These are phyloP conservation scores for Phyllotis vaccarum DNA, from an alignment of 2,797 vertebrate genomes.

Conservation along the genomic window DNA sequence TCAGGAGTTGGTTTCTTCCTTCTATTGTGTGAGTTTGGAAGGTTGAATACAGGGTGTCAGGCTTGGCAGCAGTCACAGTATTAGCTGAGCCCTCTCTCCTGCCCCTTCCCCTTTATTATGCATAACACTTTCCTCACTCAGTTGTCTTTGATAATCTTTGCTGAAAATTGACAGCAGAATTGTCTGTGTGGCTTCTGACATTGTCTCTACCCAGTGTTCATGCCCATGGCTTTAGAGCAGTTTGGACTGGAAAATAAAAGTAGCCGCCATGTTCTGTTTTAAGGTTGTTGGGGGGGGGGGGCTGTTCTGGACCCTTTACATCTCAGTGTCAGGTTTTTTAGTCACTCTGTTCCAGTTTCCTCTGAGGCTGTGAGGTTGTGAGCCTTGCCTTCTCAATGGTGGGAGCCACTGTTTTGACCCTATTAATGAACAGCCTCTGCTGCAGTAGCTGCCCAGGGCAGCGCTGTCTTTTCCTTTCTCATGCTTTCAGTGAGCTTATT, in stretches of 20 bases:
- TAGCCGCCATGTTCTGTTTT: neutral
- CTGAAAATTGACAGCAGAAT: neutral
- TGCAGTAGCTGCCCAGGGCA: neutral
- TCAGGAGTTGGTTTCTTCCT: neutral
- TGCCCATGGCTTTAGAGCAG: neutral
- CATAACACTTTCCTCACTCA: neutral
- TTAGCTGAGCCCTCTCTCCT: too few relatives aligned
- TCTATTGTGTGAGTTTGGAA: too few relatives aligned
- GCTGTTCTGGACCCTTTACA: neutral
- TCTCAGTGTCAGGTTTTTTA: slow-evolving; percentile 30
- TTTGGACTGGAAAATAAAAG: slow-evolving; percentile 25
- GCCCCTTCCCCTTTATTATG: neutral
- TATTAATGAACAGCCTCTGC: neutral
- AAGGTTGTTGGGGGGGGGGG: neutral
- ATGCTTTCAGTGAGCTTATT: neutral
- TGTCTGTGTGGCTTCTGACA: neutral
- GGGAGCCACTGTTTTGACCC: neutral
- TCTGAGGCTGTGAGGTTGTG: neutral
- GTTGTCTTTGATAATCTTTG: neutral
- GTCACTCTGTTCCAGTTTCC: slow-evolving; percentile 22
- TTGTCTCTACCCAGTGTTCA: neutral
- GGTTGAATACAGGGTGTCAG: neutral
- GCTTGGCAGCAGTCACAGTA: neutral
- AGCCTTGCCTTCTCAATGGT: neutral
- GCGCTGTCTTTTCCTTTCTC: neutral